Evolutionary conservation across 2,113 vertebrate genomes (phyloP), one percentile per base, ranked within the genome.

Genomic region (Sylvietta virens): DNA sequence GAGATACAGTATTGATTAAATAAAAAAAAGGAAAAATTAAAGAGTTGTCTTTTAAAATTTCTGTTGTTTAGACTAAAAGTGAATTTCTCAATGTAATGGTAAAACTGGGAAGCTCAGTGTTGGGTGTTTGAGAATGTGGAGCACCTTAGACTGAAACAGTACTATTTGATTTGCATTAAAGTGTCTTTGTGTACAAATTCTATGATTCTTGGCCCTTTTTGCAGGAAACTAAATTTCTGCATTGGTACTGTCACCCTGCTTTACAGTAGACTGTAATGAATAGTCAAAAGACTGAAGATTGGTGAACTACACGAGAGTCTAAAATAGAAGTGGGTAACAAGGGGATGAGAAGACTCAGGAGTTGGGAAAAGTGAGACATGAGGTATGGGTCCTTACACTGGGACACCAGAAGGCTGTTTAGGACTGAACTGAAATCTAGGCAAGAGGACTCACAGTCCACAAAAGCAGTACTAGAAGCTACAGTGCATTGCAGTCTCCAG

Each of bases 131-230:
- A 93, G 67, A 74, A 57, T 62, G 44, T 83, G 78, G 60, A 90
- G 67, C 73, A 90, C 81, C 61, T 89, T 72, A 77, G 74, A 85
- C 66, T 76, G 79, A 80, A 92, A 77, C n/a, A 33, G 22, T 87
- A 56, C 54, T 94, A 35, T 80, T 72, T 88, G 62, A 76, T 93
- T 94, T 92, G 44, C 78, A 94, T 95, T 94, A 97, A 96, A 96
- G 71, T 92, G 90, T 94, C 62, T 95, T 90, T 95, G 87, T 91
- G 84, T 90, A 95, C 51, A 62, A 86, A 70, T 24, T 77, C 53
- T 54, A 17, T 58, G 94, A 35, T 90, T 95, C 78, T 47, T 81
- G 81, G 35, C 54, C 58, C 30, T 95, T 95, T 79, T 94, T 95
- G 45, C 62, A 92, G 84, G 78, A 69, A 87, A 47, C 16, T 8